Evolutionary conservation across 2,888 invertebrate genomes (phyloP), one percentile per base, ranked within the genome.

Genomic region (Agrotis clavis): DNA sequence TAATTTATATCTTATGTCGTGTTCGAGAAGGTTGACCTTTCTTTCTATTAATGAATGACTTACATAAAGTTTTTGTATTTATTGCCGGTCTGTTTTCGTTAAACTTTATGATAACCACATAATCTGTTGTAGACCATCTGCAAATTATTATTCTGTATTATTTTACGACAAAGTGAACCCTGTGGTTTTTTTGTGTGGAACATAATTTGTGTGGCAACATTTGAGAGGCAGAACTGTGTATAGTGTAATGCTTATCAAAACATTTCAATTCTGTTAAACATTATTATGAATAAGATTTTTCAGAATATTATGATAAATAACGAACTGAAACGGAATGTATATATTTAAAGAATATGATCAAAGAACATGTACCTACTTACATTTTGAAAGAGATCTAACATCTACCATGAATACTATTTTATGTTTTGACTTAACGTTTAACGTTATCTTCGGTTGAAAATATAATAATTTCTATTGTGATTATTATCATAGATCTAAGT

Each of bases 391-490:
- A 71, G 30, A 63, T 56, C 59, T 63, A 54, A 66, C 45, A 50
- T 60, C 41, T 19, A 48, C 25, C 47, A 48, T 59, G 14, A 65
- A 67, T 60, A 71, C 35, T 47, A 69, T 68, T 60, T 72, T 70
- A 30, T 62, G 60, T 70, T 75, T 60, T 56, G 64, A 68, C 53
- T 67, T 66, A 89, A 89, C 90, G 90, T 92, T 66, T 83, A 88
- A 91, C 91, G 90, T 91, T 89, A 76, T 74, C 72, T 82, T 87
- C 79, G 71, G 80, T 89, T 85, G 77, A 74, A 84, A 86, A 87
- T 75, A 85, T 87, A 86, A 87, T 80, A 86, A 79, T 87, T 90
- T 88, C 78, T 84, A 91, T 90, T 92, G 91, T 92, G 90, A 92
- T 91, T 91, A 89, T 88, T 88, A 89, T 89, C 87, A 87, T 88